These are phyloP conservation scores for Scolopax mira DNA, from an alignment of 2,113 vertebrate species.

Conservation along the genomic window DNA sequence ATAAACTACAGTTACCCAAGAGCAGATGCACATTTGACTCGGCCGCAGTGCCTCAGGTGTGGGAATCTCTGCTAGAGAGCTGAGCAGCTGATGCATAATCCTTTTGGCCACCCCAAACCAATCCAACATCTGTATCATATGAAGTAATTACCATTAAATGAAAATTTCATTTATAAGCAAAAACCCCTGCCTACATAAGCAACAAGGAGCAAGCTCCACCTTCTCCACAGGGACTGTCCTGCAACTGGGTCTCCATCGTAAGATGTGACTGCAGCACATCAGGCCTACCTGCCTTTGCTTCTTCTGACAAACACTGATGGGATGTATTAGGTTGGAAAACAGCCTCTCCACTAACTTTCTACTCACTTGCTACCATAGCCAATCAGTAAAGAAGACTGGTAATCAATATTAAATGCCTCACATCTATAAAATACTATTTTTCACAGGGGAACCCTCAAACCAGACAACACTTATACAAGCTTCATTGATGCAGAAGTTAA, in stretches of 20 bases:
- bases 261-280: not conserved
- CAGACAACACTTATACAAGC: conserved; percentile 70
- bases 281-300: not conserved
- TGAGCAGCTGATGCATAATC: not conserved
- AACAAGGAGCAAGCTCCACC: not conserved
- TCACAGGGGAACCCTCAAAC: conserved; percentile 67
- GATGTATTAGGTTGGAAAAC: not conserved
- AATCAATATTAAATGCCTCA: not conserved
- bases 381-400: not conserved
- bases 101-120: not conserved
- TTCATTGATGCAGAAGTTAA: conserved; percentile 74
- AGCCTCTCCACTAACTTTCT: not conserved
- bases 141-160: not conserved
- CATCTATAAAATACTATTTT: not conserved
- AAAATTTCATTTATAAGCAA: not conserved
- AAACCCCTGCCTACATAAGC: not conserved
- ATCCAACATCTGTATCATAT: not conserved
- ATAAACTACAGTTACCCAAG: not conserved
- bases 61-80: not conserved
- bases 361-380: not conserved
- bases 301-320: not conserved
- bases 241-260: not conserved
- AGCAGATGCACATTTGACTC: not conserved
- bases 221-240: not conserved
- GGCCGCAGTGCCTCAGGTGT: not conserved